phyloP scores from a whole-genome alignment of 2,797 vertebrate genomes.

The Petrocephalus sullivani region DNA sequence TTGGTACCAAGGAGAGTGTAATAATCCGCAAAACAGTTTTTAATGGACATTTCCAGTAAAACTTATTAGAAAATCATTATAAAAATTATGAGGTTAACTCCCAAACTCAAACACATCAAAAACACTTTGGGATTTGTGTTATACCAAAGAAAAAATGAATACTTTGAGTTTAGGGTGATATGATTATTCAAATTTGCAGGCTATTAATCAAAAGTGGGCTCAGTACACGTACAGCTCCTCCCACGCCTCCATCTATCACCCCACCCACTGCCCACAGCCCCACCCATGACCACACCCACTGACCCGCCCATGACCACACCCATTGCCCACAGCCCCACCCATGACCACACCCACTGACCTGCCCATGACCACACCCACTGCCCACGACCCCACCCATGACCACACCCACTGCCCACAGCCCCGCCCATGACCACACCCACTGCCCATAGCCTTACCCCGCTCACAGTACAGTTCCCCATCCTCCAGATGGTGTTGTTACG shows the following conservation, averaged over 20 bases:
- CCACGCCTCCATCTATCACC: neutral
- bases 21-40: slow-evolving; percentile 69
- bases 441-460: slow-evolving; percentile 64
- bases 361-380: no score
- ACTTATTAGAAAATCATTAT: neutral
- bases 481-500: slow-evolving; percentile 92
- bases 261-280: neutral
- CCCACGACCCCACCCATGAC: no score
- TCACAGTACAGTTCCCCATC: slow-evolving; percentile 96
- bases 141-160: neutral
- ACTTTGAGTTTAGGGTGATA: neutral
- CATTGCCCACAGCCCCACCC: no score
- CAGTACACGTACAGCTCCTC: neutral
- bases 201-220: neutral
- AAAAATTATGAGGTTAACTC: neutral
- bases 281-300: neutral
- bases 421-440: no score
- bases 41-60: neutral
- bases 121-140: neutral
- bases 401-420: no score
- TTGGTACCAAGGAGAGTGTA: slow-evolving; percentile 87
- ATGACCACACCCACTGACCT: neutral
- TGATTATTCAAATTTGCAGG: neutral
- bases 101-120: neutral
- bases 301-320: neutral